Percentiles rank a stretch among this genome's conserved stretches.
These are phyloP conservation scores for Grammomys surdaster DNA, from an alignment of 2,113 vertebrate species.

Conservation along the genomic window DNA sequence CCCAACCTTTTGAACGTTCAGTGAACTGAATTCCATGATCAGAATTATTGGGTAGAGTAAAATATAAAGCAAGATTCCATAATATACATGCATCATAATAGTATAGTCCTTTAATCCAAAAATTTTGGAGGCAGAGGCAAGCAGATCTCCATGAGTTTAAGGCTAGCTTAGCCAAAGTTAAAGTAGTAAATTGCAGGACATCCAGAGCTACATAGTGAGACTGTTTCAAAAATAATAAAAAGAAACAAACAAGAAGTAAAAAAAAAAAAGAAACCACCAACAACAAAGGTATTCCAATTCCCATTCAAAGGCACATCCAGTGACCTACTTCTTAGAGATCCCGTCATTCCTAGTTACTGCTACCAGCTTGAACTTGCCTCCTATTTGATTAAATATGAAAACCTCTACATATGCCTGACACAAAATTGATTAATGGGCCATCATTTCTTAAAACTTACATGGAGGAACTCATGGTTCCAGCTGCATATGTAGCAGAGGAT, in stretches of 20 bases:
- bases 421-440: not conserved
- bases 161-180: not conserved
- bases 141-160: not conserved
- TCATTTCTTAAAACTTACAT: not conserved
- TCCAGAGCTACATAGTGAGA: not conserved
- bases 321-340: not conserved
- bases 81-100: no score
- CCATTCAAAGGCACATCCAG: not conserved
- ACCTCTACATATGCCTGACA: not conserved
- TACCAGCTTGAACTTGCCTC: not conserved
- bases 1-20: not conserved
- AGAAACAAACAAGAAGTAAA: not conserved
- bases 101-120: not conserved
- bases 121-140: not conserved
- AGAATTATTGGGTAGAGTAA: not conserved
- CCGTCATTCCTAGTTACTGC: not conserved
- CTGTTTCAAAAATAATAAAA: not conserved
- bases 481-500: no score
- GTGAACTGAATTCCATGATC: no score
- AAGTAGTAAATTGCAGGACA: not conserved
- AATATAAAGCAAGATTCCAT: not conserved
- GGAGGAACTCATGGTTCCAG: no score
- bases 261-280: not conserved
- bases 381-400: not conserved
- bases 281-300: not conserved